phyloP scores from a whole-genome alignment of 2,888 invertebrate species.

The Carcina quercana region DNA sequence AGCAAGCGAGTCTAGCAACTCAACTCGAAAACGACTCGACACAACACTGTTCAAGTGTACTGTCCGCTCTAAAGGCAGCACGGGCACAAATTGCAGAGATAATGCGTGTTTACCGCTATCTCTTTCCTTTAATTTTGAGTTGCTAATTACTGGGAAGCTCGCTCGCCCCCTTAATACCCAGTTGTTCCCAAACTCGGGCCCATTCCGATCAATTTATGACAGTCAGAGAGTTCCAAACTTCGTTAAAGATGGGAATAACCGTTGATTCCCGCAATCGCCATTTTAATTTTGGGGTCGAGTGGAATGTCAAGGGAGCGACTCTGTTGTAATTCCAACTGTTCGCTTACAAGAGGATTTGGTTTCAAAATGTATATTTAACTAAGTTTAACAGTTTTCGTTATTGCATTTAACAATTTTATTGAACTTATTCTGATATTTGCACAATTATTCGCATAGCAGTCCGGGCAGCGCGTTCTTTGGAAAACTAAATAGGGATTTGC shows the following conservation, averaged over 20 bases:
- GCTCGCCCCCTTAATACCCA: conserved; percentile 21
- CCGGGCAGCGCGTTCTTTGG: no score
- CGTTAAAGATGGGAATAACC: conserved; percentile 29
- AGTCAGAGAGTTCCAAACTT: conserved; percentile 20
- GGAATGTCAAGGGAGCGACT: no score
- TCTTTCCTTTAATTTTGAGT: conserved; percentile 5
- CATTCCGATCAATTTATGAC: conserved; percentile 36
- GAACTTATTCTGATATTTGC: no score
- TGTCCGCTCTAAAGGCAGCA: conserved; percentile 14
- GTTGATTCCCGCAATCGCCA: conserved; percentile 8
- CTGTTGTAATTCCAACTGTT: no score
- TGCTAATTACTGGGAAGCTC: conserved; percentile 26
- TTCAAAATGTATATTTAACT: no score
- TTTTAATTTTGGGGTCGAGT: conserved; percentile 17
- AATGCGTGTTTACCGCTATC: conserved; percentile 9
- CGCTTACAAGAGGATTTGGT: no score
- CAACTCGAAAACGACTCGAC: no score
- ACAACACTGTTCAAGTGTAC: conserved; percentile 6
- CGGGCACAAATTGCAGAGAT: conserved; percentile 7
- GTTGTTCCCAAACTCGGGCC: conserved; percentile 27
- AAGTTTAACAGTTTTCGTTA: no score
- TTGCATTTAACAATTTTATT: no score
- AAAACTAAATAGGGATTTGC: no score
- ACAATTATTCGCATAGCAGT: no score
- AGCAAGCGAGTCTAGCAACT: background rate